Conservation (phyloP, 2,113 vertebrate species). For the Apodemus sylvaticus region DNA sequence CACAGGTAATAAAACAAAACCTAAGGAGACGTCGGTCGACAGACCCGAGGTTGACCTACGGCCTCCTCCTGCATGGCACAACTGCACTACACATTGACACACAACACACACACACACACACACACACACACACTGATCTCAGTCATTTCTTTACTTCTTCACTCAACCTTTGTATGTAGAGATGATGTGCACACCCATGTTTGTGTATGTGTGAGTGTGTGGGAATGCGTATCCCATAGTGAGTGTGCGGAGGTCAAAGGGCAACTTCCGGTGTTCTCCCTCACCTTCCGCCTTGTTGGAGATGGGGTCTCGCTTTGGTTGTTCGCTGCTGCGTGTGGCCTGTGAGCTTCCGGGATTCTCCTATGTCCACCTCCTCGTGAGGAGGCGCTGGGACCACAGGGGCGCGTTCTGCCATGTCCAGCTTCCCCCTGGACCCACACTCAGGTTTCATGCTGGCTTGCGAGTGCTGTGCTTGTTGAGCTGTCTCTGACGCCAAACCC, state of each 20-base stretch:
- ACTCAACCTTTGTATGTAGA: neutral
- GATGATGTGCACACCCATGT: neutral
- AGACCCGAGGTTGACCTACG: neutral
- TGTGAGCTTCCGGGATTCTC: neutral
- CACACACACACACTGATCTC: neutral
- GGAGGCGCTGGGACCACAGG: neutral
- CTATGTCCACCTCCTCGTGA: no score
- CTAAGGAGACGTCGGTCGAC: fast-evolving
- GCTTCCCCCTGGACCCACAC: neutral
- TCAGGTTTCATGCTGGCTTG: no score
- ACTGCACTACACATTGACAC: neutral
- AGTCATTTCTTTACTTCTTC: neutral
- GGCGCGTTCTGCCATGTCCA: neutral
- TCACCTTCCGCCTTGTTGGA: neutral
- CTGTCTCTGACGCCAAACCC: neutral
- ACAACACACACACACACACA: neutral
- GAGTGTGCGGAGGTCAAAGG: neutral
- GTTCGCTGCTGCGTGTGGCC: neutral
- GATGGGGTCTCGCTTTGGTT: neutral
- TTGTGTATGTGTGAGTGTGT: neutral
- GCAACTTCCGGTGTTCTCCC: neutral
- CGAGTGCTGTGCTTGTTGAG: neutral
- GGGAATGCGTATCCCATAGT: neutral
- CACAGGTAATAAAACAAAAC: neutral
- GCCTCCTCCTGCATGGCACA: neutral